Evolutionary conservation across 2,888 invertebrate species (phyloP), one percentile per base, ranked within the genome.

Genomic region (Lottia scabra): DNA sequence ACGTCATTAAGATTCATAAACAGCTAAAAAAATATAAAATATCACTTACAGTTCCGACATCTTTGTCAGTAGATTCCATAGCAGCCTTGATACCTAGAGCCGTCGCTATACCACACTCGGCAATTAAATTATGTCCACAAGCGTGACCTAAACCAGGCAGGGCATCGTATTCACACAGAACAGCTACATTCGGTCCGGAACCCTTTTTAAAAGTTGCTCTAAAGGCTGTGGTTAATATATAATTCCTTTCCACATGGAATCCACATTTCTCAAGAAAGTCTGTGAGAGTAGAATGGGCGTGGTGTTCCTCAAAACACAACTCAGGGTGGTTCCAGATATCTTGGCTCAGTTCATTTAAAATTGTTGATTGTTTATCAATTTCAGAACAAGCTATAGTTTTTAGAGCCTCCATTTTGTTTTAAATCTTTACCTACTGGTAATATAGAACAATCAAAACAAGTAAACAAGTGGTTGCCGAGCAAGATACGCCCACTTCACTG

Each of bases 81-180:
- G 84, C 85, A 10, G 83, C 81, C 70, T 84, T 84, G 15, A 87
- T 71, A 3, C 83, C 88, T 1, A 89, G 63, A 0, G 83, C 84
- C 2, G 88, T 83, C 4, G 85, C 87, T n/a, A 89, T 71, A 3
- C 88, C 88, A 2, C 84, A 81, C 68, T 86, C 87, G 2, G 88
- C 85, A 19, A 87, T 87, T 43, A 89, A 77, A 70, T 89, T 89
- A 75, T 89, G 89, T 19, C 89, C 89, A 76, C 89, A 89, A 0
- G 88, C 89, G 77, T 89, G 89, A 1, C 89, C 89, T 1, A 89
- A 83, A 5, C 80, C 87, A 3, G 87, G 87, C 15, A 89, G 75
- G n/a, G 89, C 89, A 75, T 90, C 90, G 75, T 89, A 90, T 75
- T 90, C 89, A 76, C 89, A 89, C 23, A 89, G 69, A 16, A 89